Conservation (phyloP, 2,113 vertebrate species). For the Aramus guarauna region DNA sequence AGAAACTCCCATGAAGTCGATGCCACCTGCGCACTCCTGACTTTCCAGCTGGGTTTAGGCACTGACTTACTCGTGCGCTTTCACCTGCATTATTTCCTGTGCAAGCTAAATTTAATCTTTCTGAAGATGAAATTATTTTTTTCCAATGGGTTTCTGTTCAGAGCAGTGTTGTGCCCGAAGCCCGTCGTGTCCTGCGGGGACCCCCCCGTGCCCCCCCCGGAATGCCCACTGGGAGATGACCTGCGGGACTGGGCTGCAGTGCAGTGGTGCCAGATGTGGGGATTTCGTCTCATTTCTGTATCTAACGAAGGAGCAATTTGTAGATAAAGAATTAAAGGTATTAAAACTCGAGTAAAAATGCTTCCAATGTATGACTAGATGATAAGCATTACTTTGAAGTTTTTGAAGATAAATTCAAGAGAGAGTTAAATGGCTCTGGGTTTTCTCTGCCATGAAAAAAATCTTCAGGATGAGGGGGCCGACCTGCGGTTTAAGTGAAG, state of each 20-base stretch:
- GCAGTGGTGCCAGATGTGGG: not conserved
- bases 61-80: not conserved
- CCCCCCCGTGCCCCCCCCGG: accelerated
- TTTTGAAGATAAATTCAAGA: not conserved
- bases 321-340: not conserved
- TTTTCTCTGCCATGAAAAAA: not conserved
- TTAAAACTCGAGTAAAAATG: not conserved
- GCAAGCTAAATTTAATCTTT: not conserved
- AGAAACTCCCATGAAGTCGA: not conserved
- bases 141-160: not conserved
- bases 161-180: not conserved
- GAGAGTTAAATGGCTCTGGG: not conserved
- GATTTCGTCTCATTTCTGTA: not conserved
- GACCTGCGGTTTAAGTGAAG: not conserved
- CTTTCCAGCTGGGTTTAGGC: not conserved
- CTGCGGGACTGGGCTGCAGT: accelerated
- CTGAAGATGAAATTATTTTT: not conserved
- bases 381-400: not conserved
- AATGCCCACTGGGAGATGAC: not conserved
- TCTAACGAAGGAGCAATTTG: not conserved
- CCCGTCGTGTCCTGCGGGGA: accelerated
- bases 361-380: not conserved
- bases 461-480: not conserved
- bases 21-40: accelerated
- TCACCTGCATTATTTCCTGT: not conserved